Conservation (phyloP, 2,797 vertebrate genomes). For the Numenius phaeopus region DNA sequence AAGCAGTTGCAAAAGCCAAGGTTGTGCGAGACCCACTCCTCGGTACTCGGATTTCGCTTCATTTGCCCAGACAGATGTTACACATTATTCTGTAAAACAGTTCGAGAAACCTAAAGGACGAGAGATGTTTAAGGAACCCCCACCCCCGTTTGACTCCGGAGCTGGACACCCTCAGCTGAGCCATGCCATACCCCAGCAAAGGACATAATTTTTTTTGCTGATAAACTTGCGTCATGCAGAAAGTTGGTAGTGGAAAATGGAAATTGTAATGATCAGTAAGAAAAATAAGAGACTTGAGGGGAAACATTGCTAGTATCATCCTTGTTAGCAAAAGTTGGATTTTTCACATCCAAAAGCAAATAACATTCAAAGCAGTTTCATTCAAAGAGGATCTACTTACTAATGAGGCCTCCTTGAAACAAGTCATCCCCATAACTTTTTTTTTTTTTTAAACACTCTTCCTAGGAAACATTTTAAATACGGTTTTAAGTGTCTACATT, state of each 20-base stretch:
- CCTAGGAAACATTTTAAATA: constrained; percentile 80
- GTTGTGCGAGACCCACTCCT: not conserved
- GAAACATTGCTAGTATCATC: constrained; percentile 49
- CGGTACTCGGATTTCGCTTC: not conserved
- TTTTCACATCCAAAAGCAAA: constrained; percentile 63
- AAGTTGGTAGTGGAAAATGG: constrained; percentile 64
- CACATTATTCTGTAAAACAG: not conserved
- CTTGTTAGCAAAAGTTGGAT: constrained; percentile 71
- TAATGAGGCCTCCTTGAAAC: constrained; percentile 79
- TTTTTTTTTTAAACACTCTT: constrained; percentile 60
- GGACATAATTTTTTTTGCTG: not conserved
- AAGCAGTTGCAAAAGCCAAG: not conserved
- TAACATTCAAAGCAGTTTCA: constrained; percentile 74
- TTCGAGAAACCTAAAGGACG: not conserved
- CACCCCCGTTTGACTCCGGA: not conserved
- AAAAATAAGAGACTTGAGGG: constrained; percentile 37
- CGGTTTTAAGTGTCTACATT: constrained; percentile 58
- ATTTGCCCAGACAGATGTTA: not conserved
- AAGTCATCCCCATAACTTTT: constrained; percentile 79
- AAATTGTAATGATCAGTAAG: constrained; percentile 23
- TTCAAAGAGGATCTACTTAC: constrained; percentile 73
- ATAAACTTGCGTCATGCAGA: constrained; percentile 74
- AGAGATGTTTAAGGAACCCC: not conserved
- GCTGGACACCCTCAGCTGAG: constrained; percentile 1
- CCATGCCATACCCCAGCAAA: constrained; percentile 50